Evolutionary conservation across 2,888 invertebrate species (phyloP), one percentile per base, ranked within the genome.

Genomic region (Linhomoeus sp.): DNA sequence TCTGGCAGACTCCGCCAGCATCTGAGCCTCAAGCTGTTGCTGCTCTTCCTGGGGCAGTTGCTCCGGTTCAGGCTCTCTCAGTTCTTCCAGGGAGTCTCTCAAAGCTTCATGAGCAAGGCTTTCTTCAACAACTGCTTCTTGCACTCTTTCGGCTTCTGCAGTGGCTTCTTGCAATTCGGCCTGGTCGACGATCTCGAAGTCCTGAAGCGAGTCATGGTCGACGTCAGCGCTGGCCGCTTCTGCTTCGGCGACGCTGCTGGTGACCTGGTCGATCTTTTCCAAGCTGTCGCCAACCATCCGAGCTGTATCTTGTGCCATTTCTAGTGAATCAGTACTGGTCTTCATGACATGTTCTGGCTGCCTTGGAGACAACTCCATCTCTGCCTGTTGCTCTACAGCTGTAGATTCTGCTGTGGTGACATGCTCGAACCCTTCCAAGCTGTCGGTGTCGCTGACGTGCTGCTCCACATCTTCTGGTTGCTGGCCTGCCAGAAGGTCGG

Each of bases 201-300:
- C 60, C 42, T 61, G 55, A 23, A 61, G 49, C 15, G 59, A 59
- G 46, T 61, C 61, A 43, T 53, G 47, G 39, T 55, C 55, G 25
- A 45, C 7, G 26, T 46, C 43, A 43, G 26, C 38, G 2, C 2
- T 3, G 9, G 22, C n/a, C 23, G 29, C 26, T 19, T 12, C 7
- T 24, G 26, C 7, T 33, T 9, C 44, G 14, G 29, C 36, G 3
- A 17, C n/a, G n/a, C n/a, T n/a, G 29, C 7, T 29, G 5, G 29
- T 29, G 7, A 29, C n/a, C n/a, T n/a, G n/a, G n/a, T n/a, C n/a
- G n/a, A n/a, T n/a, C n/a, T 29, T 29, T 12, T 29, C 29, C 29
- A 29, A 12, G 29, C 45, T 17, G 38, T 22, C 45, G 17, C 36
- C 17, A 24, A 22, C n/a, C 2, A 17, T 19, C 9, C 17, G 14